Evolutionary conservation across 1,140 invertebrate species (phyloP).

Genomic region (Eueides isabella): DNA sequence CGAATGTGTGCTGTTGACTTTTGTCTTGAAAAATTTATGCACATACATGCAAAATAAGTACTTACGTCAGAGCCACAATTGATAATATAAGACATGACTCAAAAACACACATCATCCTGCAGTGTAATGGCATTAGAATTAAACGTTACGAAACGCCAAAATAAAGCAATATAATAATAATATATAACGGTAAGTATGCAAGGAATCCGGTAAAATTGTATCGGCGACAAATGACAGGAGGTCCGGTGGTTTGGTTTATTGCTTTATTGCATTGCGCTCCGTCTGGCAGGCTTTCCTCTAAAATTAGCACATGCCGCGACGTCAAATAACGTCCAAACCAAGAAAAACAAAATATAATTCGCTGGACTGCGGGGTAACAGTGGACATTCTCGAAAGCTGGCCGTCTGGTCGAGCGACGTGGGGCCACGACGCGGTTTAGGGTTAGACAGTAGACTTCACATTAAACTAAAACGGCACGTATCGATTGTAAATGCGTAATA

Average conservation of each 20-base stretch:
- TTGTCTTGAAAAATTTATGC: conserved; percentile 46
- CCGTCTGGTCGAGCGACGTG: conserved; percentile 71
- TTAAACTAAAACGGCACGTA: conserved; percentile 77
- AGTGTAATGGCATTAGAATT: conserved; percentile 23
- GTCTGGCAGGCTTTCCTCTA: conserved; percentile 71
- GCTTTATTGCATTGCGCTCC: conserved; percentile 59
- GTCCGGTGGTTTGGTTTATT: conserved; percentile 50
- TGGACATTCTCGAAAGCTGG: conserved; percentile 76
- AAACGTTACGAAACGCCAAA: conserved; percentile 11
- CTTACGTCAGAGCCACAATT: conserved; percentile 58
- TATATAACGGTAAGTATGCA: conserved; percentile 57
- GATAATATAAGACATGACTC: conserved; percentile 54
- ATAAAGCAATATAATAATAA: conserved; percentile 23
- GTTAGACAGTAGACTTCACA: conserved; percentile 77
- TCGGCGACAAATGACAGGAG: conserved; percentile 56
- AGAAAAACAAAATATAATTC: conserved; percentile 73
- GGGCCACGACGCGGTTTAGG: conserved; percentile 78
- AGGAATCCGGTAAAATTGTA: conserved; percentile 49
- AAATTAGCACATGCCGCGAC: conserved; percentile 79
- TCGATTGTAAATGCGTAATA: conserved; percentile 75
- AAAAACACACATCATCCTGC: conserved; percentile 45
- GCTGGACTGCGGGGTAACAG: conserved; percentile 29
- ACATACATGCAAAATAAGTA: conserved; percentile 47
- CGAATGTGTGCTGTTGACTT: conserved; percentile 38
- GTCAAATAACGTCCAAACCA: conserved; percentile 74